phyloP scores from a whole-genome alignment of 2,888 invertebrate genomes.

The Sphaerophoria taeniata region DNA sequence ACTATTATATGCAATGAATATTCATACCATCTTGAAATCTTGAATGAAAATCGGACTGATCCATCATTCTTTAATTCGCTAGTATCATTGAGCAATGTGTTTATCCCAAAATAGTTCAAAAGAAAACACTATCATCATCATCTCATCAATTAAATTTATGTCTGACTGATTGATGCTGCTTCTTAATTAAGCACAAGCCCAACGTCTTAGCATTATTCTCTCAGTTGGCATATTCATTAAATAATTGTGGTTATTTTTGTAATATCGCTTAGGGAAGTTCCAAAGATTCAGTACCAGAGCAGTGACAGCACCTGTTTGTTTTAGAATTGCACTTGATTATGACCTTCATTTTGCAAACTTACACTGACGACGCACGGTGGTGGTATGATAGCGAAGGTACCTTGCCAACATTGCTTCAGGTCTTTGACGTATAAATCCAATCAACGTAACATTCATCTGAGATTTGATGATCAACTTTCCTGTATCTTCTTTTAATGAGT shows the following conservation, averaged over 20 bases:
- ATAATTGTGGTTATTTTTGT: too few relatives aligned
- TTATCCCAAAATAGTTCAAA: too few relatives aligned
- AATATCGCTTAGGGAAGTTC: too few relatives aligned
- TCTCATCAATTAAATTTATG: neutral
- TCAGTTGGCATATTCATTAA: too few relatives aligned
- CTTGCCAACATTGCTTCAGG: neutral
- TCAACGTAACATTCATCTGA: constrained; percentile 59
- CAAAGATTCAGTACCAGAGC: too few relatives aligned
- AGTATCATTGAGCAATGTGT: too few relatives aligned
- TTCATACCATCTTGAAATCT: too few relatives aligned
- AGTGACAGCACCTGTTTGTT: constrained; percentile 19
- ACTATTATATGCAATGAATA: too few relatives aligned
- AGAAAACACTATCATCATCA: too few relatives aligned
- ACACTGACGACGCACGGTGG: constrained; percentile 24
- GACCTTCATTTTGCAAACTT: constrained; percentile 60
- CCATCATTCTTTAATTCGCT: too few relatives aligned
- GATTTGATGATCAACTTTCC: constrained; percentile 38
- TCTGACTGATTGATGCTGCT: constrained; percentile 60
- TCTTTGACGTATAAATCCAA: constrained; percentile 18
- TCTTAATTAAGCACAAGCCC: constrained; percentile 42
- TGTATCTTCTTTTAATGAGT: constrained; percentile 15
- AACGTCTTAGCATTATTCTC: constrained; percentile 1
- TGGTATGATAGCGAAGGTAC: constrained; percentile 8
- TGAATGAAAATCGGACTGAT: too few relatives aligned
- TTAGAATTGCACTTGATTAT: constrained; percentile 70